These are phyloP conservation scores for Melanotaenia trifasciata DNA, from an alignment of 2,797 vertebrate species.

Conservation along the genomic window DNA sequence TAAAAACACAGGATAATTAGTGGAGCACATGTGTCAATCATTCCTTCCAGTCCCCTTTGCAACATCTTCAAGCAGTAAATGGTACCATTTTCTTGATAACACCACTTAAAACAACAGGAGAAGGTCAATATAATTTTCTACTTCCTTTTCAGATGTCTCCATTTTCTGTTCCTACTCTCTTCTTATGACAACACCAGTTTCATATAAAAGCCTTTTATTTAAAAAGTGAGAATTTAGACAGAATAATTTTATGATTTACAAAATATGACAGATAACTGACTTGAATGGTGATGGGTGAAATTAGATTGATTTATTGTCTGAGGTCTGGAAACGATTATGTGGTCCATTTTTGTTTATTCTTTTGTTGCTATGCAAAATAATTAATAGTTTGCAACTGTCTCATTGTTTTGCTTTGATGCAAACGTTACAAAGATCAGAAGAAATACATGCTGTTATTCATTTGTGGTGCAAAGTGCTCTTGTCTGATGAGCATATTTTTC, in stretches of 20 bases:
- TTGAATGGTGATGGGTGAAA: no score
- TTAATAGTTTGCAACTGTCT: no score
- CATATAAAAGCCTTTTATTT: neutral
- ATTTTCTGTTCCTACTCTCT: slow-evolving; percentile 10
- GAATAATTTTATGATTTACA: neutral
- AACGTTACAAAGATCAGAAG: no score
- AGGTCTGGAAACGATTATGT: no score
- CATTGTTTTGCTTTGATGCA: no score
- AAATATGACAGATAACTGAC: no score
- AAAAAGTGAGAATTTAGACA: neutral
- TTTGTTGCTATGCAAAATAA: no score
- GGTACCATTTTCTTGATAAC: slow-evolving; percentile 60
- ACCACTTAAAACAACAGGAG: slow-evolving; percentile 47
- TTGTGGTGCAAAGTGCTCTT: no score
- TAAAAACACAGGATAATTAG: slow-evolving; percentile 51
- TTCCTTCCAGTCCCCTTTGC: slow-evolving; percentile 18
- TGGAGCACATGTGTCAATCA: slow-evolving; percentile 43
- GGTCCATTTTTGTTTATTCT: no score
- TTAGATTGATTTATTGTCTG: no score
- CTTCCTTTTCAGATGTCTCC: slow-evolving; percentile 21
- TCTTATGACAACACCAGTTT: neutral
- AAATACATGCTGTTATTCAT: no score
- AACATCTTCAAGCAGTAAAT: slow-evolving; percentile 43
- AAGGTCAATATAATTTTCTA: slow-evolving; percentile 56
- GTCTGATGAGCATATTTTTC: no score